Percentiles rank a stretch among this genome's conserved stretches.
Conservation (phyloP, 2,888 invertebrate genomes). For the Helleia helle region DNA sequence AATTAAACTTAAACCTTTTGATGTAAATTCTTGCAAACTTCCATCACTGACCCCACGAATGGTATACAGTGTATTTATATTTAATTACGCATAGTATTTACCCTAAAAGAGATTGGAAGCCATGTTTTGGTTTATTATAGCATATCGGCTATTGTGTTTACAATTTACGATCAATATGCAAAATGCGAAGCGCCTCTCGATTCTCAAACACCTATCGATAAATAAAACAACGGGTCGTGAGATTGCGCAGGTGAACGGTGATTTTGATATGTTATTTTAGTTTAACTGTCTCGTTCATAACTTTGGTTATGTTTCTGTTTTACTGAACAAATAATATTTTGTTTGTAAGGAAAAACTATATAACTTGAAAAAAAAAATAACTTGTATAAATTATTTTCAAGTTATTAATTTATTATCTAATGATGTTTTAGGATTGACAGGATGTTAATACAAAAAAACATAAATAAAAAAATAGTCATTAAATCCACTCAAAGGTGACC, state of each 20-base stretch:
- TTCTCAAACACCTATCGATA: conserved; percentile 57
- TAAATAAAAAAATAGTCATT: no score
- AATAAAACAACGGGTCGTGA: conserved; percentile 36
- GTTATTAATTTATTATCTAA: no score
- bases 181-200: conserved; percentile 65
- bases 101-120: conserved; percentile 7
- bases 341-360: not conserved
- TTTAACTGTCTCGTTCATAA: conserved; percentile 39
- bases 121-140: conserved; percentile 10
- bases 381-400: not conserved
- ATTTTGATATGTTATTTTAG: conserved; percentile 54
- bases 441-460: no score
- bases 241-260: conserved; percentile 59
- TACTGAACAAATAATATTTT: conserved; percentile 5
- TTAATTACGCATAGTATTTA: not conserved
- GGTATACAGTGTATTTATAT: no score
- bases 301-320: conserved; percentile 15
- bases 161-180: conserved; percentile 62
- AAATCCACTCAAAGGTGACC: no score
- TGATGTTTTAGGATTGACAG: no score
- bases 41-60: no score
- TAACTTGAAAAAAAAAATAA: no score
- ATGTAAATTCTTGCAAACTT: no score
- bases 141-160: conserved; percentile 48
- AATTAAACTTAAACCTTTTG: no score